Base-by-base conservation (phyloP, 2,113 vertebrate species). In the Lepisosteus oculatus region DNA sequence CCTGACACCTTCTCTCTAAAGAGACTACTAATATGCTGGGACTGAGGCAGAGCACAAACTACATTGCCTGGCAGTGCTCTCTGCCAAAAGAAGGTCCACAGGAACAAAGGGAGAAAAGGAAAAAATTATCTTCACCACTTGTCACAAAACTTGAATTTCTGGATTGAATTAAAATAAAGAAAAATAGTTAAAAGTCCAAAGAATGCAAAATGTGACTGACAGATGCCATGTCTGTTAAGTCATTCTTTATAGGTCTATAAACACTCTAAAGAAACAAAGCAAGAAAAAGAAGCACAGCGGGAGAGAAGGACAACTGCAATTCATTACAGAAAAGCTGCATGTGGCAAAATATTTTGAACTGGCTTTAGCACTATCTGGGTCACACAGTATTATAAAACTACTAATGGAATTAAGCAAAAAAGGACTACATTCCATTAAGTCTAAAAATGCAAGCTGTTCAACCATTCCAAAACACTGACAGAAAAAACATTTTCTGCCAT, bases 51-150 rank as follows among this genome's bases (percentile, higher is more conserved):
- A 41, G 3, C 15, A 15, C 55, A 29, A 14, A 29, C 29, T 29
- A 29, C 29, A 29, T 29, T 29, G 51, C 67, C 15, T 15, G 11
- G 8, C 65, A 3, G 11, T 3, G 8, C 15, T 9, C 67, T 6
- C 41, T 42, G 9, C 72, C 5, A 51, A 41, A 67, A 59, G 56
- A 62, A 14, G 70, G 66, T 68, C 75, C 51, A 11, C 15, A 29
- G 75, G 71, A 70, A 68, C 71, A 76, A 64, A 76, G 62, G 75
- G 70, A 76, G 75, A 70, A 69, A 12, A 6, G 71, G 55, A 43
- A 14, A 66, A 68, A 51, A 54, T 15, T 3, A 55, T 55, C 67
- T 41, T 13, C 67, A 55, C 4, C 67, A 4, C 55, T 55, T n/a
- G 6, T 8, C 14, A 6, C 59, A 8, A 6, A 61, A 51, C 9